Conservation (phyloP, 1,140 invertebrate genomes). For the Temnothorax curvispinosus region DNA sequence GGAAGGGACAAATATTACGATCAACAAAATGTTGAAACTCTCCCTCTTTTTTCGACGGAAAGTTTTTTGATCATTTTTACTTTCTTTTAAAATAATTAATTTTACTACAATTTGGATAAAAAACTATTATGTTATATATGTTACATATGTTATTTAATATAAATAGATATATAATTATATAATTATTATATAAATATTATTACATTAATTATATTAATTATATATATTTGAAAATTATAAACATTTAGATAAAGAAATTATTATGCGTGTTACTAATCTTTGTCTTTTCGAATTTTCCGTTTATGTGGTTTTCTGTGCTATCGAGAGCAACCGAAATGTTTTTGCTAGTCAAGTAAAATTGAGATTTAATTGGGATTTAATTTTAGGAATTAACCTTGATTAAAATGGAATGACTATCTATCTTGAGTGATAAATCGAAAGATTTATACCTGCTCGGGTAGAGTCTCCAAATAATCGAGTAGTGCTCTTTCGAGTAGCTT, state of each 20-base stretch:
- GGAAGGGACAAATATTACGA: background rate
- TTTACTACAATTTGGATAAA: background rate
- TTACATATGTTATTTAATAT: background rate
- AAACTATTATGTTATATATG: background rate
- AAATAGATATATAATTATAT: background rate
- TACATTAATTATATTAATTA: no score
- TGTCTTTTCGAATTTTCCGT: no score
- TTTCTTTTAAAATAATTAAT: background rate
- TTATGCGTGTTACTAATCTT: no score
- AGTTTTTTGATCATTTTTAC: background rate
- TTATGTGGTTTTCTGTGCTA: no score
- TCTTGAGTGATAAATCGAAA: background rate
- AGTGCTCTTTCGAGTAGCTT: constrained; percentile 74
- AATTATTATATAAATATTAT: background rate
- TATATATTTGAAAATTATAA: no score
- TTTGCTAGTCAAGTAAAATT: no score
- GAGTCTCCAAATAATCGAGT: constrained; percentile 76
- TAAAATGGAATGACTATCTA: no score
- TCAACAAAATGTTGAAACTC: background rate
- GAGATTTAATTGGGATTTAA: no score
- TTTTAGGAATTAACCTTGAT: no score
- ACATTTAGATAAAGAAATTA: no score
- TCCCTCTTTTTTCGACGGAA: background rate
- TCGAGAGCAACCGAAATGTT: no score
- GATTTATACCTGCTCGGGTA: constrained; percentile 73